Evolutionary conservation across 2,888 invertebrate genomes (phyloP), one percentile per base, ranked within the genome.

Genomic region (Ormyrus pomaceus): DNA sequence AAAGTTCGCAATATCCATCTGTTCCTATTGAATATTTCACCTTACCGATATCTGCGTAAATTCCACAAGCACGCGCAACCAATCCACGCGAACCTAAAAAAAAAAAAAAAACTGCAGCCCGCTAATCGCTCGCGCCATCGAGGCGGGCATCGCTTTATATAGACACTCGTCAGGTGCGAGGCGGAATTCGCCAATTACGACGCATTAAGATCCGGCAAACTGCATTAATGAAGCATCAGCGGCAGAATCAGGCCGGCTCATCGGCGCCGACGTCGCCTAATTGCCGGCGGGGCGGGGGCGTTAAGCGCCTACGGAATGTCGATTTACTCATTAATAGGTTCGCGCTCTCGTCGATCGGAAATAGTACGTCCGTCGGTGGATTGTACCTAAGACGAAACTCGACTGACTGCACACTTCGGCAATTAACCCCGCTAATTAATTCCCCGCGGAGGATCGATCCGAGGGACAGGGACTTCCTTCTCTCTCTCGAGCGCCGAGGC

Each of bases 381-480:
- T 19, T 50, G 46, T n/a, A n/a, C 34, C 10, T 53, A 53, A 66
- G 66, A 34, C 66, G 34, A 53, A 70, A 13, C 48, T 13, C 69
- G 69, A 70, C 19, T 70, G 58, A 58, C 11, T 70, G 51, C 65
- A 65, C 65, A n/a, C n/a, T 34, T 19, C 65, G 65, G 65, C 65
- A 65, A 65, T 65, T 62, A 62, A 61, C 78, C 46, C 62, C 46
- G 78, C 68, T 78, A 78, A 78, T 78, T 78, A 78, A 73, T 78
- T 78, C 78, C 66, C 78, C 48, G 56, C 56, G 46, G 77, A 68
- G 56, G 53, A 45, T 74, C 73, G 51, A 48, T 65, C 74, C n/a
- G 56, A 9, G 58, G n/a, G 58, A 56, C 56, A 11, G 11, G n/a
- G n/a, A n/a, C 56, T 53, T 10, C 53, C 53, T 53, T 11, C n/a